Evolutionary conservation across 2,113 vertebrate genomes (phyloP).

Genomic region (Tauraco erythrolophus): DNA sequence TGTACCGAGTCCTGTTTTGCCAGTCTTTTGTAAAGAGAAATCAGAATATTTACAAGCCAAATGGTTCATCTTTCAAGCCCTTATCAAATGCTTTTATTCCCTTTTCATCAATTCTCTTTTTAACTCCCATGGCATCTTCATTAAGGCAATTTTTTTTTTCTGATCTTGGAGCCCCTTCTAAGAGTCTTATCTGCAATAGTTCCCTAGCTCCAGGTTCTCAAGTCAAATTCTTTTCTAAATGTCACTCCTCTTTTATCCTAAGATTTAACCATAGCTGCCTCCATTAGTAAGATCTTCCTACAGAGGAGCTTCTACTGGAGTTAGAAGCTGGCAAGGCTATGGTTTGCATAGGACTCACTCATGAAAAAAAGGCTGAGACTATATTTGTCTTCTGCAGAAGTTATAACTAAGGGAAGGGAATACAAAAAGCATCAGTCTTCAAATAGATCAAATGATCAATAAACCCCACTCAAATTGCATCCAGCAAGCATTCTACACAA

Average conservation of each 20-base stretch:
- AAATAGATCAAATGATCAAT: constrained; percentile 27
- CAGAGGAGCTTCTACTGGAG: not conserved
- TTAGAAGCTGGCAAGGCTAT: not conserved
- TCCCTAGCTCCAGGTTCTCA: not conserved
- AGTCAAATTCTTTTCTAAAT: not conserved
- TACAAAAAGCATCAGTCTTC: constrained; percentile 16
- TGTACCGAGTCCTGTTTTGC: not conserved
- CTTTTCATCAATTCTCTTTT: not conserved
- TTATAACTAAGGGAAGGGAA: not conserved
- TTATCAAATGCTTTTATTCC: not conserved
- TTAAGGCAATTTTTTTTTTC: not conserved
- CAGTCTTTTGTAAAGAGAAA: not conserved
- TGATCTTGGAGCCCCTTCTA: not conserved
- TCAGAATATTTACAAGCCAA: not conserved
- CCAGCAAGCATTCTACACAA: constrained; percentile 5
- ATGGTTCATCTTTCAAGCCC: not conserved
- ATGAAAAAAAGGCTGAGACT: not conserved
- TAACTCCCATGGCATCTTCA: not conserved
- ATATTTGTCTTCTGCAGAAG: constrained; percentile 22
- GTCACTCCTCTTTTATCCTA: not conserved
- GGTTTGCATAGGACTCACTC: not conserved
- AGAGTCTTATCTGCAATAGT: not conserved
- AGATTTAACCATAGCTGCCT: not conserved
- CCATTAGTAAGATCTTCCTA: not conserved
- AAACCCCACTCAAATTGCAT: not conserved